A percentile compares a stretch with the other conserved stretches of the same genome.
Conservation (phyloP, 2,888 invertebrate species). For the Thyatira batis region DNA sequence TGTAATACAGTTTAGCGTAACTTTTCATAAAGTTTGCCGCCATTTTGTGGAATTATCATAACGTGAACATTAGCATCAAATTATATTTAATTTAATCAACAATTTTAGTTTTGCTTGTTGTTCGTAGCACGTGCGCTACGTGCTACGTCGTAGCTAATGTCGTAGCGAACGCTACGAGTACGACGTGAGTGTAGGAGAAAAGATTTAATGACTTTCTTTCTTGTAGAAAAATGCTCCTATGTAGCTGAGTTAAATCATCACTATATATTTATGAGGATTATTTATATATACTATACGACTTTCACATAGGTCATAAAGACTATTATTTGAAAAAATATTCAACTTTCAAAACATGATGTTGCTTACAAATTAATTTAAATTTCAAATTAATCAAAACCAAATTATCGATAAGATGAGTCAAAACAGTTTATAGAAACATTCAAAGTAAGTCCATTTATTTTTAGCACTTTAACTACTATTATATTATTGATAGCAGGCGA, state of each 20-base stretch:
- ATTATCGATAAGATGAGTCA: too few species aligned
- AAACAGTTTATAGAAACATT: too few species aligned
- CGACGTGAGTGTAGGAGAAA: neutral
- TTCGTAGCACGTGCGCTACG: neutral
- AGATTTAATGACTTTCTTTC: neutral
- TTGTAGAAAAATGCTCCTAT: neutral
- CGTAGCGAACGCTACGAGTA: slow-evolving; percentile 2
- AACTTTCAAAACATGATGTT: too few species aligned
- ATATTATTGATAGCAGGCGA: too few species aligned
- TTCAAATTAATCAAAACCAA: too few species aligned
- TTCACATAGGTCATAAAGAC: too few species aligned
- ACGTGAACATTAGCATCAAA: neutral
- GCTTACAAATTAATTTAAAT: too few species aligned
- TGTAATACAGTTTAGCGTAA: neutral
- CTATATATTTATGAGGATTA: neutral
- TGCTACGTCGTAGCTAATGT: neutral
- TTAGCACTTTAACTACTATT: too few species aligned
- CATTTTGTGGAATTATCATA: neutral
- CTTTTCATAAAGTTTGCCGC: neutral
- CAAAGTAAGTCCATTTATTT: too few species aligned
- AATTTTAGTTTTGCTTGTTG: neutral
- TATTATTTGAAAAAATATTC: too few species aligned
- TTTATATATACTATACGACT: neutral
- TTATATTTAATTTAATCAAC: neutral
- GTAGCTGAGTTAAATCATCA: neutral